Evolutionary conservation across 1,140 invertebrate species (phyloP).

Genomic region (Leptinotarsa undecemlineata): DNA sequence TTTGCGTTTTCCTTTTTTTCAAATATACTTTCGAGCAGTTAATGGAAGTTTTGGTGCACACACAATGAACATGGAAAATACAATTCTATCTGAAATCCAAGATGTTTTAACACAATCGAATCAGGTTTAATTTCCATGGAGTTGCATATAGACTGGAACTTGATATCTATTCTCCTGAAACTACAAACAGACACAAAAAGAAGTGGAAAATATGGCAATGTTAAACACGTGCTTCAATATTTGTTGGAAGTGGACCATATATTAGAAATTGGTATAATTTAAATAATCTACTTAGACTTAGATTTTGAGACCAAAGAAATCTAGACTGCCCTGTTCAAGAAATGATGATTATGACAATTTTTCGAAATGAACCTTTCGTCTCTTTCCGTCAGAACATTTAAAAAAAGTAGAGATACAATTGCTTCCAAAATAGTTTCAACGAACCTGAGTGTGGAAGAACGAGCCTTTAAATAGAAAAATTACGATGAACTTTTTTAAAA

Average conservation of each 20-base stretch:
- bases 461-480: conserved; percentile 18
- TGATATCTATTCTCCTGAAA: no score
- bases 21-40: neutral
- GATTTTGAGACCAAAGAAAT: conserved; percentile 30
- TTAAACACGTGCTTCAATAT: no score
- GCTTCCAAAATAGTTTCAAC: conserved; percentile 13
- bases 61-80: no score
- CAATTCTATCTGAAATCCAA: no score
- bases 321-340: neutral
- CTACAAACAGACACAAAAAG: no score
- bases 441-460: neutral
- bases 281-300: neutral
- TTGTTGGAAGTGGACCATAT: no score
- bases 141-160: no score
- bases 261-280: conserved; percentile 15
- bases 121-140: no score
- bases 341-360: conserved; percentile 7
- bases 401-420: conserved; percentile 14
- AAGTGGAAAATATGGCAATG: no score
- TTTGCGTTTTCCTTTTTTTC: conserved; percentile 11
- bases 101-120: no score
- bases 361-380: conserved; percentile 22
- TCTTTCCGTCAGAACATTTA: conserved; percentile 21
- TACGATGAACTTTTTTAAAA: conserved; percentile 25
- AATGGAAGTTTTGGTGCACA: neutral